Evolutionary conservation across 2,113 vertebrate genomes (phyloP).

Genomic region (Sialia sialis): DNA sequence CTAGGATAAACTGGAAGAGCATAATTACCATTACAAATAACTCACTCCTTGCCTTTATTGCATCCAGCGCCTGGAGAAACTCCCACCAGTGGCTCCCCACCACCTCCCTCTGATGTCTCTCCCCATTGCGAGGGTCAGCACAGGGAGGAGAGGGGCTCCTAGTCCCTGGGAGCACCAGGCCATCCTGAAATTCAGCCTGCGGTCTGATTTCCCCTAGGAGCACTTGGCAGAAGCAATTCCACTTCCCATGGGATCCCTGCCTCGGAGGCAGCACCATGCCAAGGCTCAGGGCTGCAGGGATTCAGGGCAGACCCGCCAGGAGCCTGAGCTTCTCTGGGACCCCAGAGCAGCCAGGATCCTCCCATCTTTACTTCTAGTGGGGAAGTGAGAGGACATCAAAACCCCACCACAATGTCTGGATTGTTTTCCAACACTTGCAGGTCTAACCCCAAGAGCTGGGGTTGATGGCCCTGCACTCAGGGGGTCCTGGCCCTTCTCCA

Average conservation of each 20-base stretch:
- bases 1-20: slow-evolving; percentile 59
- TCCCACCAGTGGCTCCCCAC: neutral
- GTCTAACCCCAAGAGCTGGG: neutral
- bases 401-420: fast-evolving
- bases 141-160: neutral
- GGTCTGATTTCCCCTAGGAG: neutral
- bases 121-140: fast-evolving
- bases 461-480: fast-evolving
- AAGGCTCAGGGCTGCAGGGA: neutral
- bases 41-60: slow-evolving; percentile 37
- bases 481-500: neutral
- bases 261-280: fast-evolving
- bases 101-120: neutral
- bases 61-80: slow-evolving; percentile 5
- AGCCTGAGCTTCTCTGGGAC: neutral
- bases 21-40: slow-evolving; percentile 63
- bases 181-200: neutral
- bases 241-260: neutral
- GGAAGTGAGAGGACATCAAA: neutral
- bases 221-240: neutral
- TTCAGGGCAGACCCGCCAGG: neutral
- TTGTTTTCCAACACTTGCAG: neutral
- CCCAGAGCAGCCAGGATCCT: neutral
- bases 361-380: neutral
- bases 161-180: neutral